Percentiles rank a stretch among this genome's conserved stretches.
These are phyloP conservation scores for Neuroterus valhalla DNA, from an alignment of 1,140 invertebrate species.

Conservation along the genomic window DNA sequence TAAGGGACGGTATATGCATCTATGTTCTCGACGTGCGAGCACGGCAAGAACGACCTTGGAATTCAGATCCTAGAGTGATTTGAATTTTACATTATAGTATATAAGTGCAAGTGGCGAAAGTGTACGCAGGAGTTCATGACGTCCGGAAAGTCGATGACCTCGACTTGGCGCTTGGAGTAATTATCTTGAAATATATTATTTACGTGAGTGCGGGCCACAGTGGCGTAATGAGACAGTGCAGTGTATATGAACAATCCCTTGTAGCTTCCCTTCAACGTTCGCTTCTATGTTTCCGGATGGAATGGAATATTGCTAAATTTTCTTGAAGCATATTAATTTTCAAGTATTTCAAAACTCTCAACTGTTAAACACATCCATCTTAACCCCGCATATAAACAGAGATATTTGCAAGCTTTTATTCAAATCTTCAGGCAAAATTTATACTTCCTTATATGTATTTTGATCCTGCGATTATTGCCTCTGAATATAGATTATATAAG, in stretches of 20 bases:
- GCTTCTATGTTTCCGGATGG: background rate
- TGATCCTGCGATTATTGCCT: background rate
- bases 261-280: background rate
- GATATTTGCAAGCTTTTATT: too few relatives aligned
- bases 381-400: too few relatives aligned
- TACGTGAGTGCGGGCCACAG: too few relatives aligned
- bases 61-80: slow-evolving; percentile 32
- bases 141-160: slow-evolving; percentile 26
- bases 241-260: background rate
- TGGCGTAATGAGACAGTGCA: too few relatives aligned
- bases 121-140: slow-evolving; percentile 26
- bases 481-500: background rate
- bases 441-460: background rate
- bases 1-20: slow-evolving; percentile 32
- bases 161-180: background rate
- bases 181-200: background rate
- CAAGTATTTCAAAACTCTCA: background rate
- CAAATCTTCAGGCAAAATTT: too few relatives aligned
- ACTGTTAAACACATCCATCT: background rate
- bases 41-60: slow-evolving; percentile 43
- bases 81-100: slow-evolving; percentile 32
- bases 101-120: slow-evolving; percentile 47
- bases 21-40: slow-evolving; percentile 26
- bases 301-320: background rate
- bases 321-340: slow-evolving; percentile 10